Percentiles rank a stretch among this genome's conserved stretches.
Evolutionary conservation across 2,888 invertebrate species (phyloP).

Genomic region (Drosophila meridionalis): DNA sequence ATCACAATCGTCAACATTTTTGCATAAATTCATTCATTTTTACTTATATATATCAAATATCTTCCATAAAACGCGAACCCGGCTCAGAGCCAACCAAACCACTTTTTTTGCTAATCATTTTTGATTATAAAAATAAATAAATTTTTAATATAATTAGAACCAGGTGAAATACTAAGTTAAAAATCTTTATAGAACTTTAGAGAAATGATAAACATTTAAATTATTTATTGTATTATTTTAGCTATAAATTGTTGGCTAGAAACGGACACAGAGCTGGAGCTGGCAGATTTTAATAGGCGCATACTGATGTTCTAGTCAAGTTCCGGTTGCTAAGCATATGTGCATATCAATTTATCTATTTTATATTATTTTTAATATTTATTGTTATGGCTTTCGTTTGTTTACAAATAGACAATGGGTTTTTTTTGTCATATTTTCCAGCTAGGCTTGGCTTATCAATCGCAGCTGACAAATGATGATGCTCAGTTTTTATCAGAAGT

Average conservation of each 20-base stretch:
- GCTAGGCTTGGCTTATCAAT: conserved; percentile 51
- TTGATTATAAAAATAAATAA: background rate
- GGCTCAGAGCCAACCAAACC: background rate
- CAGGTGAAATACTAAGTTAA: background rate
- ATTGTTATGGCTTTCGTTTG: conserved; percentile 15
- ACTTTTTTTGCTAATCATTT: background rate
- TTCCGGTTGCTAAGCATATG: conserved; percentile 69
- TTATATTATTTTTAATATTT: conserved; percentile 19
- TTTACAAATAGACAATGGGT: conserved; percentile 18
- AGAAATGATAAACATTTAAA: background rate
- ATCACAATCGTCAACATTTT: background rate
- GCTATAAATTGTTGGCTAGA: background rate
- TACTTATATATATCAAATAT: background rate
- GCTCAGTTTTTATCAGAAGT: conserved; percentile 23
- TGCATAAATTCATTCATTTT: background rate
- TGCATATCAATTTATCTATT: conserved; percentile 50
- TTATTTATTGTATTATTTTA: background rate
- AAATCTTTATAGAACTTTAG: background rate
- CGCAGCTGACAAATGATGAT: conserved; percentile 27
- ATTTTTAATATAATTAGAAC: conserved; percentile 7
- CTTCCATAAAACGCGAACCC: background rate
- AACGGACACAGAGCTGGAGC: background rate
- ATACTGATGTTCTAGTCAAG: conserved; percentile 41
- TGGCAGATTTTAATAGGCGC: conserved; percentile 14
- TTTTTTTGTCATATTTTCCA: background rate